Evolutionary conservation across 2,113 vertebrate genomes (phyloP).

Genomic region (Anguilla japonica): DNA sequence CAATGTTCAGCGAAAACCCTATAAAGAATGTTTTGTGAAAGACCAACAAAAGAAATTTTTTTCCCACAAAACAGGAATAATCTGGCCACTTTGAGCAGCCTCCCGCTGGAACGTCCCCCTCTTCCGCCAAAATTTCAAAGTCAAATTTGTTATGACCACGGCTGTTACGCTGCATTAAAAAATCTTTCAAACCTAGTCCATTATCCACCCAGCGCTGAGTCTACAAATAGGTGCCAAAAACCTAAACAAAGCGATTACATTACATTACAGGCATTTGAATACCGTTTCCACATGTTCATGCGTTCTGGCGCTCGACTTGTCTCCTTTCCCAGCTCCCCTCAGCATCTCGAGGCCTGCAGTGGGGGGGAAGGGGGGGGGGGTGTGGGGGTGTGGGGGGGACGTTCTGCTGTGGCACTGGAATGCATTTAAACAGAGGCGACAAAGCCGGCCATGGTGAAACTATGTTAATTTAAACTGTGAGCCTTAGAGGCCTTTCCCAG

Average conservation of each 20-base stretch:
- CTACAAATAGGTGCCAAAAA: constrained; percentile 25
- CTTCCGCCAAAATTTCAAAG: constrained; percentile 39
- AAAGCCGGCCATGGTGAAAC: constrained; percentile 22
- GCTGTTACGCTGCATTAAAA: constrained; percentile 37
- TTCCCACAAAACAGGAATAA: neutral
- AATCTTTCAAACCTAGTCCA: constrained; percentile 34
- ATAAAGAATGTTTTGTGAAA: constrained; percentile 9
- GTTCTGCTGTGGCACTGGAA: constrained; percentile 30
- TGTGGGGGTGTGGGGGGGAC: constrained; percentile 8
- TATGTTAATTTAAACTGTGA: neutral
- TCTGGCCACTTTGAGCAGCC: constrained; percentile 29
- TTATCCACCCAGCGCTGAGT: constrained; percentile 26
- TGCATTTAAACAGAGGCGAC: constrained; percentile 34
- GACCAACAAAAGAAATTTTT: constrained; percentile 13
- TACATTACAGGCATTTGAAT: constrained; percentile 2
- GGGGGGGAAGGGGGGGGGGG: neutral
- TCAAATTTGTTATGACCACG: constrained; percentile 40
- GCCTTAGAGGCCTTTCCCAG: neutral
- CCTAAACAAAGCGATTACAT: constrained; percentile 23
- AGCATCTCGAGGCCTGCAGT: constrained; percentile 38
- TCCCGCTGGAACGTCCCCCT: constrained; percentile 2
- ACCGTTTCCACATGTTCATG: constrained; percentile 53
- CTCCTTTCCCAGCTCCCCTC: constrained; percentile 27
- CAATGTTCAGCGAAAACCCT: neutral
- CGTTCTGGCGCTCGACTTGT: constrained; percentile 21